phyloP scores from a whole-genome alignment of 2,113 vertebrate species.

The Excalfactoria chinensis region DNA sequence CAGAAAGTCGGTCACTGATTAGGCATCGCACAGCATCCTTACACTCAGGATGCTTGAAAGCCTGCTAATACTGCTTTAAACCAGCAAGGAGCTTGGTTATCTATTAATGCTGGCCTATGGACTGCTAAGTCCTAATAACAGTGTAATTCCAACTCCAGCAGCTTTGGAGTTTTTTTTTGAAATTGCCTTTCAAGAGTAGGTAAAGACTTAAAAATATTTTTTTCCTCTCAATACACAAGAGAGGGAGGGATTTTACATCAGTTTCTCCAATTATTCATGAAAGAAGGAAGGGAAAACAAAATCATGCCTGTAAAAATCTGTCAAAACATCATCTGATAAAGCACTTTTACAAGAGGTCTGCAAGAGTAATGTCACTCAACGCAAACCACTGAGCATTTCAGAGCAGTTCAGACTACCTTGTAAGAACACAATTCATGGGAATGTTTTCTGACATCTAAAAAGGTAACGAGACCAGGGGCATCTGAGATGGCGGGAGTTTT shows the following conservation, averaged over 20 bases:
- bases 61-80: background rate
- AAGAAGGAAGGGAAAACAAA: conserved; percentile 7
- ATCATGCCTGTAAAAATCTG: background rate
- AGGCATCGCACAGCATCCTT: background rate
- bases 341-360: background rate
- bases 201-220: background rate
- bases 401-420: background rate
- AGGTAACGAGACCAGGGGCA: background rate
- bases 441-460: conserved; percentile 15
- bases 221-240: background rate
- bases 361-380: background rate
- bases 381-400: background rate
- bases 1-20: rapidly evolving
- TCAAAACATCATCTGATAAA: conserved; percentile 9
- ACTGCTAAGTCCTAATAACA: background rate
- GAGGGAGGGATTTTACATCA: background rate
- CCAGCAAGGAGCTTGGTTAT: rapidly evolving
- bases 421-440: background rate
- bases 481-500: background rate
- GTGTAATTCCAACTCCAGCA: background rate
- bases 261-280: background rate
- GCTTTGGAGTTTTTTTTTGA: background rate
- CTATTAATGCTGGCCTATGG: rapidly evolving
- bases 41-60: background rate
- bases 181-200: background rate